Evolutionary conservation across 2,888 invertebrate genomes (phyloP), one percentile per base, ranked within the genome.

Genomic region (Eulithis prunata): DNA sequence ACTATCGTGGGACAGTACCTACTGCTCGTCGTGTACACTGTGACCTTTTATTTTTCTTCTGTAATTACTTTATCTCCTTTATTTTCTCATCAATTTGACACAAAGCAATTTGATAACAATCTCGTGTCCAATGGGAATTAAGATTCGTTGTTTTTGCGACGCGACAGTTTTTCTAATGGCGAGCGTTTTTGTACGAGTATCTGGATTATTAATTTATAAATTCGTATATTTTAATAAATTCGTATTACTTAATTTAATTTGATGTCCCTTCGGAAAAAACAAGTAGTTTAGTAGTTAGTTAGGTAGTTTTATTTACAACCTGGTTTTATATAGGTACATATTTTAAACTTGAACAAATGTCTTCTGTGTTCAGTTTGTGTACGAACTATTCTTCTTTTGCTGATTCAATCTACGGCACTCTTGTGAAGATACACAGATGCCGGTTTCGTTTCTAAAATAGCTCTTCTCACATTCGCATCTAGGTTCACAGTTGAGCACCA

Each of bases 401-500:
- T 45, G 49, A 62, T 72, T 72, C 54, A 69, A 69, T 64, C 68
- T 64, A 59, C 76, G 68, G 63, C 85, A 85, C 14, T 80, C 66
- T 0, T 64, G 36, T 7, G 71, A 66, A 2, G 76, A 73, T 7
- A 85, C 73, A 56, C 85, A 85, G 10, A 74, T 62, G 11, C 72
- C 79, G 0, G 52, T 60, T 0, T 63, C 64, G 61, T 83, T 77
- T 62, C 86, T 82, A 11, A 75, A 84, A 60, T 73, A 63, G 12
- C 70, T 58, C 52, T 84, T 71, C 52, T 66, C 68, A 53, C 86
- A 86, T 3, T 77, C 66, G 57, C 86, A 85, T 54, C 58, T 69
- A 43, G 86, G 86, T 11, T 82, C 67, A 69, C 86, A 86, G 51
- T 83, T 80, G 21, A 77, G 63, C 0, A 82, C 43, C 0, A 81